These are phyloP conservation scores for Siphlonurus alternatus DNA, from an alignment of 2,888 invertebrate genomes.

Conservation along the genomic window DNA sequence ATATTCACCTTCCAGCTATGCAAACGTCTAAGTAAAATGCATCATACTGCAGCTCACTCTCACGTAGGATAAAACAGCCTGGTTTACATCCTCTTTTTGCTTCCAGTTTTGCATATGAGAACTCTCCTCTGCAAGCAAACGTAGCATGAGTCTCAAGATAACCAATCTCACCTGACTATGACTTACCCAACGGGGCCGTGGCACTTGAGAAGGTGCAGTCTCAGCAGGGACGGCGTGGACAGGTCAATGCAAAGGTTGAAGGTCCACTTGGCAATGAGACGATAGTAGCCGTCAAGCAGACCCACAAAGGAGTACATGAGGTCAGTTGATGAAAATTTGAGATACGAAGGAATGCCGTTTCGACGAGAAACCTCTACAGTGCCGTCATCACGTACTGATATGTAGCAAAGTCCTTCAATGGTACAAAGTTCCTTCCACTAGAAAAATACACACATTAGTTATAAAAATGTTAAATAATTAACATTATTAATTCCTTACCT, in stretches of 20 bases:
- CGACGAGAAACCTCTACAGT: conserved; percentile 59
- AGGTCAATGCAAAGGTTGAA: conserved; percentile 75
- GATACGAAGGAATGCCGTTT: conserved; percentile 58
- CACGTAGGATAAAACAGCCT: conserved; percentile 66
- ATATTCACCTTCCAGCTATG: conserved; percentile 48
- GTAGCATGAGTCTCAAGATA: no score
- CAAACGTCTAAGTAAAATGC: conserved; percentile 70
- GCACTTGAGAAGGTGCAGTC: conserved; percentile 54
- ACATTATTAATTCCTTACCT: conserved; percentile 28
- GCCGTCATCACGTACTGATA: conserved; percentile 50
- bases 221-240: conserved; percentile 58
- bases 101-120: conserved; percentile 67
- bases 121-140: conserved; percentile 45
- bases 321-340: conserved; percentile 48
- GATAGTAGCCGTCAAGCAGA: conserved; percentile 71
- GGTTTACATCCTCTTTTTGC: conserved; percentile 56
- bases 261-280: conserved; percentile 75
- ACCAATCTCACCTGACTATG: neutral
- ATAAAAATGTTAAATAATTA: neutral
- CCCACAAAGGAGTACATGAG: conserved; percentile 64
- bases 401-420: conserved; percentile 68
- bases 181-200: conserved; percentile 81
- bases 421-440: conserved; percentile 60
- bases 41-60: conserved; percentile 64
- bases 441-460: conserved; percentile 17